Percentiles rank a stretch among this genome's conserved stretches.
phyloP scores from a whole-genome alignment of 1,140 invertebrate species.

The Akabosia matsudoensis region DNA sequence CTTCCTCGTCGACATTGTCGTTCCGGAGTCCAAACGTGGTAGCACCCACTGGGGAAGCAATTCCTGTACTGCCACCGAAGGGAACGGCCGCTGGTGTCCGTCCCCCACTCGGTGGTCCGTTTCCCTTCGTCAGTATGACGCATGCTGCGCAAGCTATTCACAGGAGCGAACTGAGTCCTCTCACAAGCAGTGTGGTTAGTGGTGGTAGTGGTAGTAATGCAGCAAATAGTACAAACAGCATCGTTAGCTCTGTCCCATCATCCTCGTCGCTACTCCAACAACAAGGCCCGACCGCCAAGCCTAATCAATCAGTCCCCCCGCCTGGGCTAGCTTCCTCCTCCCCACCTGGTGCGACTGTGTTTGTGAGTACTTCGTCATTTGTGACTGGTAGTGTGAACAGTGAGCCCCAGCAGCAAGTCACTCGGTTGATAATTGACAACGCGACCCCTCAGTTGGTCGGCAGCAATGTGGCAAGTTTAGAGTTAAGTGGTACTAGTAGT shows the following conservation, averaged over 20 bases:
- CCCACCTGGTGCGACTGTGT: background rate
- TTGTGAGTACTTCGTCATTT: background rate
- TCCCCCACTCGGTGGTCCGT: constrained; percentile 55
- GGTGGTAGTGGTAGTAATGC: constrained; percentile 12
- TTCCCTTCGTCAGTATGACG: constrained; percentile 85
- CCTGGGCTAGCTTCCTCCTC: constrained; percentile 21
- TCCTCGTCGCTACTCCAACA: background rate
- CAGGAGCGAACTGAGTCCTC: constrained; percentile 35
- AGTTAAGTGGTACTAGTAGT: background rate
- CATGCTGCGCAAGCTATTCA: constrained; percentile 66
- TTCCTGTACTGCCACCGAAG: constrained; percentile 54
- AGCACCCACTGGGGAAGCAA: constrained; percentile 61
- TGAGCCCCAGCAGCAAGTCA: background rate
- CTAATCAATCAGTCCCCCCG: constrained; percentile 29
- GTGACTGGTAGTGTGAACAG: background rate
- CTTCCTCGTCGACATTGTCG: constrained; percentile 43
- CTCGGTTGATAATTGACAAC: constrained; percentile 12
- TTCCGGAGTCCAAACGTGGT: constrained; percentile 81
- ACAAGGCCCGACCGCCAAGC: background rate
- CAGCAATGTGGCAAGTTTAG: background rate
- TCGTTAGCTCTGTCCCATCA: background rate
- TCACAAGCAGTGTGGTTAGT: background rate
- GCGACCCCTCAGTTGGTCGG: background rate
- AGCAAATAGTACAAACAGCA: constrained; percentile 21
- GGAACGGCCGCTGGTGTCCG: constrained; percentile 17